A percentile compares a stretch with the other conserved stretches of the same genome.
Evolutionary conservation across 2,797 vertebrate genomes (phyloP).

Genomic region (Jordanella pulchra): DNA sequence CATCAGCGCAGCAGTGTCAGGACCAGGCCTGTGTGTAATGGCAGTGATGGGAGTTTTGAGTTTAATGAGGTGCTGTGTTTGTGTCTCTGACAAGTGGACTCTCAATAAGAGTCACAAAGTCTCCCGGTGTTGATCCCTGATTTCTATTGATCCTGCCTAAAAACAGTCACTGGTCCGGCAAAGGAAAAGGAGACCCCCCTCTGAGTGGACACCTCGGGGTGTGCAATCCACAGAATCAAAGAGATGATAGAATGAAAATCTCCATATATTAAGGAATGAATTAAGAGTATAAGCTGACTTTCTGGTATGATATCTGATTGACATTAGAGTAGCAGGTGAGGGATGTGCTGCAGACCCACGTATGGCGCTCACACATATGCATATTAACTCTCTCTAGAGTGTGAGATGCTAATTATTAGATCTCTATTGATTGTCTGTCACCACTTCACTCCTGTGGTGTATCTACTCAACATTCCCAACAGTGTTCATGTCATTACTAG

Average conservation of each 20-base stretch:
- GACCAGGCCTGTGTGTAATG: slow-evolving; percentile 40
- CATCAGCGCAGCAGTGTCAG: slow-evolving; percentile 45
- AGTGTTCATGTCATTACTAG: slow-evolving; percentile 42
- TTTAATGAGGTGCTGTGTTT: slow-evolving; percentile 75
- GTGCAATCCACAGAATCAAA: not conserved
- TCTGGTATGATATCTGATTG: slow-evolving; percentile 17
- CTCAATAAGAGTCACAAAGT: slow-evolving; percentile 50
- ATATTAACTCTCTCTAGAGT: slow-evolving; percentile 31
- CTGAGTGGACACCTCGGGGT: slow-evolving; percentile 15
- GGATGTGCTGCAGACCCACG: slow-evolving; percentile 25
- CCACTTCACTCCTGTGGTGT: slow-evolving; percentile 46
- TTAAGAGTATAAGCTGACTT: slow-evolving; percentile 6
- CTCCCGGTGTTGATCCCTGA: slow-evolving; percentile 45
- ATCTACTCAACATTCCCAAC: slow-evolving; percentile 36
- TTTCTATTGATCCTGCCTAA: slow-evolving; percentile 48
- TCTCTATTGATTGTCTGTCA: slow-evolving; percentile 61
- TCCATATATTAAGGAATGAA: slow-evolving; percentile 18
- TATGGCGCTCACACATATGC: slow-evolving; percentile 9
- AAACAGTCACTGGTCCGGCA: slow-evolving; percentile 31
- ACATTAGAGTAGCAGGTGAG: slow-evolving; percentile 40
- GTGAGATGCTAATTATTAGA: slow-evolving; percentile 60
- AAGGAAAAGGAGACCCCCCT: slow-evolving; percentile 10
- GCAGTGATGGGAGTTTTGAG: slow-evolving; percentile 54
- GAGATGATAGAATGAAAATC: slow-evolving; percentile 2
- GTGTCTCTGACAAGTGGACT: slow-evolving; percentile 67